phyloP scores from a whole-genome alignment of 1,140 invertebrate genomes.

The Sycophila sp. region DNA sequence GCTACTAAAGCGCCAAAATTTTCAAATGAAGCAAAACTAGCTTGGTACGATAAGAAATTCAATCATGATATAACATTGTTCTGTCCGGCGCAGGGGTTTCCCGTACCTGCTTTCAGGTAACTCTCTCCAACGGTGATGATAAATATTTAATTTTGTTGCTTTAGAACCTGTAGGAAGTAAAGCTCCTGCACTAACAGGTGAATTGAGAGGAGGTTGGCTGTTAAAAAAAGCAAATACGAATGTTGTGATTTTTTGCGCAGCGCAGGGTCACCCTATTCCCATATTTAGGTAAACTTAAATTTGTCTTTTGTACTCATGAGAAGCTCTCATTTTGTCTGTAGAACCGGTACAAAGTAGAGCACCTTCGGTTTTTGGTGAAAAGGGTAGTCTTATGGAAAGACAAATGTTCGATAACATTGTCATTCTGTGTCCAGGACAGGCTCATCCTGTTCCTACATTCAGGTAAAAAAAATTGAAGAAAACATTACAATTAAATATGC shows the following conservation, averaged over 20 bases:
- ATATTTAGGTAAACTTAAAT: conserved; percentile 56
- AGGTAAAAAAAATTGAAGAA: too few species aligned
- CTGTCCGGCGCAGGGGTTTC: conserved; percentile 76
- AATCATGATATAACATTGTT: conserved; percentile 69
- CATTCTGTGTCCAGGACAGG: conserved; percentile 83
- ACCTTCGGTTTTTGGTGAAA: conserved; percentile 74
- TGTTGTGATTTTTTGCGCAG: conserved; percentile 57
- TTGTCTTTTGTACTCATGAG: background rate
- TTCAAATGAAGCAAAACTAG: conserved; percentile 55
- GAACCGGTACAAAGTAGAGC: conserved; percentile 78
- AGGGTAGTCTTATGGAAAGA: conserved; percentile 63
- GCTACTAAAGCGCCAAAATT: conserved; percentile 59
- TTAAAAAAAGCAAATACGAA: conserved; percentile 52
- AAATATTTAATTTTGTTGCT: background rate
- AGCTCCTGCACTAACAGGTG: conserved; percentile 65
- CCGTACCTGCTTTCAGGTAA: conserved; percentile 74
- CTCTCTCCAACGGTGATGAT: too few species aligned
- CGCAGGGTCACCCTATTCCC: conserved; percentile 60
- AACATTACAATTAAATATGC: too few species aligned
- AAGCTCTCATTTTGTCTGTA: conserved; percentile 58
- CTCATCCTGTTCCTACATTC: conserved; percentile 76
- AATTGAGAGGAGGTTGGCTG: conserved; percentile 63
- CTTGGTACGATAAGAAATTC: conserved; percentile 53
- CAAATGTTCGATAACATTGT: conserved; percentile 71
- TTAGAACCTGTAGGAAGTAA: conserved; percentile 70